Conservation (phyloP, 2,888 invertebrate genomes). For the Deroplatys truncata region DNA sequence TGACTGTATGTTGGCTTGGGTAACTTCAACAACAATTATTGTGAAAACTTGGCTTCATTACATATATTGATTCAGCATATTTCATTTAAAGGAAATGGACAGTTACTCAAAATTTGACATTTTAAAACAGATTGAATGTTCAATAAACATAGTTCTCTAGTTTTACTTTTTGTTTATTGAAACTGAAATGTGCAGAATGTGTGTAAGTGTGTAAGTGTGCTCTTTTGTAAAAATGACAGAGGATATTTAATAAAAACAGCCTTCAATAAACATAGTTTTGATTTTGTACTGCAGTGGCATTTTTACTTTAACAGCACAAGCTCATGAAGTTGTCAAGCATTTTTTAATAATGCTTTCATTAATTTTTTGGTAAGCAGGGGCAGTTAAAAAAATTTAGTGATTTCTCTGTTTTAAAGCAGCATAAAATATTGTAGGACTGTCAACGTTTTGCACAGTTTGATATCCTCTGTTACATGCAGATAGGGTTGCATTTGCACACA, state of each 20-base stretch:
- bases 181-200: not conserved
- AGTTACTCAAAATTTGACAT: not conserved
- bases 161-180: not conserved
- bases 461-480: not conserved
- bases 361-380: not conserved
- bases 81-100: not conserved
- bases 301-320: not conserved
- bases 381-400: not conserved
- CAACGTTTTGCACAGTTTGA: not conserved
- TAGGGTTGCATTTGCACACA: not conserved
- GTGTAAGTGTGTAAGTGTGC: not conserved
- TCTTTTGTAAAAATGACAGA: not conserved
- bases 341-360: not conserved
- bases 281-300: not conserved
- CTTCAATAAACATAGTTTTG: not conserved
- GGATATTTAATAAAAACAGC: not conserved
- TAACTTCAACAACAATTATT: not conserved
- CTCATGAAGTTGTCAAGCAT: not conserved
- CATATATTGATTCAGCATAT: not conserved
- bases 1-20: not conserved
- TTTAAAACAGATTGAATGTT: not conserved
- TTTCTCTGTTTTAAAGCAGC: not conserved
- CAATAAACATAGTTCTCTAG: not conserved
- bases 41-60: not conserved
- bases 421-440: not conserved